A percentile compares a stretch with the other conserved stretches of the same genome.
Conservation (phyloP, 2,888 invertebrate species). For the Tholera decimalis region DNA sequence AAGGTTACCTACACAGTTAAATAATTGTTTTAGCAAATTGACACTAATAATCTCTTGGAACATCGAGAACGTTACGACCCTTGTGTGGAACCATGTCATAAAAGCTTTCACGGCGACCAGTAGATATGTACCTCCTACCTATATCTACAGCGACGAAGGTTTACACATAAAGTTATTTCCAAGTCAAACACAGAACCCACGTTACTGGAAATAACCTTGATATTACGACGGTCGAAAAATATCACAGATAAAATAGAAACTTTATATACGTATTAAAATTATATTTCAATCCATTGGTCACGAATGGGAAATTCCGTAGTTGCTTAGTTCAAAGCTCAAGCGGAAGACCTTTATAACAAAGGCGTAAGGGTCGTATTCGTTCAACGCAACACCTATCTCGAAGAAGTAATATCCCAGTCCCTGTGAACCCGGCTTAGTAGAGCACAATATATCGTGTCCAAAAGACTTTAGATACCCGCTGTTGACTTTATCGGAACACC, state of each 20-base stretch:
- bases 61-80: slow-evolving; percentile 45
- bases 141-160: slow-evolving; percentile 8
- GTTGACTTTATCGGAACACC: slow-evolving; percentile 71
- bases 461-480: slow-evolving; percentile 62
- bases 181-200: slow-evolving; percentile 50
- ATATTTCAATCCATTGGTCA: slow-evolving; percentile 64
- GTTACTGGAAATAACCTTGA: slow-evolving; percentile 46
- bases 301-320: slow-evolving; percentile 50
- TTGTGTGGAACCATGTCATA: slow-evolving; percentile 50
- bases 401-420: slow-evolving; percentile 55
- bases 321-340: slow-evolving; percentile 11
- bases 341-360: slow-evolving; percentile 17
- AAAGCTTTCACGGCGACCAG: slow-evolving; percentile 46
- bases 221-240: slow-evolving; percentile 48
- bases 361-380: slow-evolving; percentile 34
- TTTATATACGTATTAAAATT: slow-evolving; percentile 60
- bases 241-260: slow-evolving; percentile 46
- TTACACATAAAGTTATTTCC: slow-evolving; percentile 55
- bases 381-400: slow-evolving; percentile 44
- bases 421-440: slow-evolving; percentile 63
- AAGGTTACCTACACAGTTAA: slow-evolving; percentile 15
- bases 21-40: slow-evolving; percentile 47
- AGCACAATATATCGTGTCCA: slow-evolving; percentile 70
- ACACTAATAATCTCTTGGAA: slow-evolving; percentile 41
- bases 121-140: background rate